A percentile compares a stretch with the other conserved stretches of the same genome.
Evolutionary conservation across 2,113 vertebrate genomes (phyloP).

Genomic region (Cisticola juncidis): DNA sequence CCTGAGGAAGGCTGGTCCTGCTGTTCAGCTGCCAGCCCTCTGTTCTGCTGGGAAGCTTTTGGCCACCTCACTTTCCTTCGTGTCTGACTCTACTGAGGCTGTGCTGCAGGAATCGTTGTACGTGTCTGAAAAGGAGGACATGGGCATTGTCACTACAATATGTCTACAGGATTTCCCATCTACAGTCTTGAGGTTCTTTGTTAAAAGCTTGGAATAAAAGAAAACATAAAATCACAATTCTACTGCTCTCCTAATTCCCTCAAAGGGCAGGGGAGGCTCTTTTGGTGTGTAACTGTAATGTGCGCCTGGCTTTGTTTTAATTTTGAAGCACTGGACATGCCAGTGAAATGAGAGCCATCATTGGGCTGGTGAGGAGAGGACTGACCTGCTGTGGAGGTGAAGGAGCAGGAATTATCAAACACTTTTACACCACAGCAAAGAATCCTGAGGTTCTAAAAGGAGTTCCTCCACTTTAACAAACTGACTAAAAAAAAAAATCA

Average conservation of each 20-base stretch:
- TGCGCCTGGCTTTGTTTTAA: background rate
- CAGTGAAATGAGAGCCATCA: background rate
- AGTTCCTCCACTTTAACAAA: background rate
- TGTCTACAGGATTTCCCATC: background rate
- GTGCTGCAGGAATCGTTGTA: slow-evolving; percentile 80
- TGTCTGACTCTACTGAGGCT: slow-evolving; percentile 75
- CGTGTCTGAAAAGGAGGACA: slow-evolving; percentile 73
- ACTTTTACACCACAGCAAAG: background rate
- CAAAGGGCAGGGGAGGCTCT: background rate
- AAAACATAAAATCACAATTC: background rate
- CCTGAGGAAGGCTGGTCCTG: slow-evolving; percentile 39
- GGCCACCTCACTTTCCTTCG: slow-evolving; percentile 67
- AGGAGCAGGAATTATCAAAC: background rate
- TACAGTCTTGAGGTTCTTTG: background rate
- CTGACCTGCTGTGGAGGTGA: background rate
- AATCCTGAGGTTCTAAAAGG: background rate
- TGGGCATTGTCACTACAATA: background rate
- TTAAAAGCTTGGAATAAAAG: slow-evolving; percentile 2
- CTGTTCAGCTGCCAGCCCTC: slow-evolving; percentile 73
- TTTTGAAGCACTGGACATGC: background rate
- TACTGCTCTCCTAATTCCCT: background rate
- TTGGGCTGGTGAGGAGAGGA: background rate
- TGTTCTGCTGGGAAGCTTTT: slow-evolving; percentile 74
- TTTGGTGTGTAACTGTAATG: background rate
- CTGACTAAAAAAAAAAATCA: background rate